Percentiles rank a stretch among this genome's conserved stretches.
phyloP scores from a whole-genome alignment of 2,888 invertebrate species.

The Xanthia togata region DNA sequence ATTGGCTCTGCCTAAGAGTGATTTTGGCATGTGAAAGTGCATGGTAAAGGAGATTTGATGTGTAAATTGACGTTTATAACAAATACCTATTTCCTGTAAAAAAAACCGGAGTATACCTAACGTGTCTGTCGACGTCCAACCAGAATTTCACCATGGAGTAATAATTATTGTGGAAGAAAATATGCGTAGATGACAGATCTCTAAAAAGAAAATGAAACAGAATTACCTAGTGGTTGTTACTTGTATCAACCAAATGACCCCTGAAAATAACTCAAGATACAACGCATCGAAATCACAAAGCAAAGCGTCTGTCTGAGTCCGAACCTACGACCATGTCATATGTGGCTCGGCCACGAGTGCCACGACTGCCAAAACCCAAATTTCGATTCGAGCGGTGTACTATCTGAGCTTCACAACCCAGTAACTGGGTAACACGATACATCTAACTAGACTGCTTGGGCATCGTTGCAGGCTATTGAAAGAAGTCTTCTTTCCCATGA shows the following conservation, averaged over 20 bases:
- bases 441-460: neutral
- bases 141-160: neutral
- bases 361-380: constrained; percentile 6
- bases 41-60: constrained; percentile 25
- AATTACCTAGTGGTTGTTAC: neutral
- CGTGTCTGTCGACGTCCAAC: neutral
- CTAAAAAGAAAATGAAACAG: neutral
- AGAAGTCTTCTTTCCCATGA: neutral
- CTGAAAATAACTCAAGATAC: constrained; percentile 13
- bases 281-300: too few species aligned
- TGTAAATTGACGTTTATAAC: constrained; percentile 14
- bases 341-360: neutral
- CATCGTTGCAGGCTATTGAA: neutral
- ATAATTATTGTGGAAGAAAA: neutral
- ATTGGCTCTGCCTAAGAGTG: neutral
- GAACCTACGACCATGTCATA: too few species aligned
- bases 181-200: neutral
- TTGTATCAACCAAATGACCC: neutral
- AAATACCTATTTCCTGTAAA: neutral
- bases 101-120: neutral
- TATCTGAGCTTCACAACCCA: neutral
- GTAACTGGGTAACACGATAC: neutral
- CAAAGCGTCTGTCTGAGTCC: too few species aligned
- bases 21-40: neutral
- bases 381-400: neutral